Evolutionary conservation across 2,797 vertebrate species (phyloP), one percentile per base, ranked within the genome.

Genomic region (Hylomyscus alleni): DNA sequence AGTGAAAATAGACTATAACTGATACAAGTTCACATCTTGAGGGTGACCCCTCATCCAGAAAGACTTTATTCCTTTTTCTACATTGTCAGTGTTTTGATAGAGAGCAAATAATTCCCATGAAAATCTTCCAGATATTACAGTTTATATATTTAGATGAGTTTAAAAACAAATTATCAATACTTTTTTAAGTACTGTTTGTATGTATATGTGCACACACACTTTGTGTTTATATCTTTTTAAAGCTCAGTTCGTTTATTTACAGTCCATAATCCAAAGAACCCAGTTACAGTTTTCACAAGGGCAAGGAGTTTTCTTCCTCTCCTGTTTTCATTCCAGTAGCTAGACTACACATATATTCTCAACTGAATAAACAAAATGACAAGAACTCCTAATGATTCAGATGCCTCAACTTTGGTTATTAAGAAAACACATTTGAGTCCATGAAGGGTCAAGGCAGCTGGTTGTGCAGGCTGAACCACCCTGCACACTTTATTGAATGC

Each of bases 31-130:
- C 12, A 8, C 75, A 52, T 2, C 34, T 15, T 80, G 80, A 90
- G 54, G 60, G 37, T 62, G n/a, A 65, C 65, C 47, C 40, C 8
- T 65, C 22, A 52, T 19, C 54, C 40, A 19, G 14, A 40, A 40
- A 77, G 15, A 19, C 52, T 44, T 60, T 58, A 60, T n/a, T 85
- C 26, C 26, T 15, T 83, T 92, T 94, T 76, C 80, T 92, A 60
- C 37, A 56, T 52, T 78, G 24, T 88, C 34, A 31, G 15, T 73
- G n/a, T 84, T 90, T 88, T 91, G 26, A 34, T 81, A 20, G 29
- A 83, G n/a, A 90, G 77, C 60, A 81, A 89, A 80, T 84, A 75
- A 67, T 5, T 89, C 81, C 11, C 67, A 26, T 94, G 67, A 77
- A 76, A 91, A 6, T 47, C 22, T 92, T 82, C 67, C 72, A 50